phyloP scores from a whole-genome alignment of 2,888 invertebrate species.

The Coelinius sp. region DNA sequence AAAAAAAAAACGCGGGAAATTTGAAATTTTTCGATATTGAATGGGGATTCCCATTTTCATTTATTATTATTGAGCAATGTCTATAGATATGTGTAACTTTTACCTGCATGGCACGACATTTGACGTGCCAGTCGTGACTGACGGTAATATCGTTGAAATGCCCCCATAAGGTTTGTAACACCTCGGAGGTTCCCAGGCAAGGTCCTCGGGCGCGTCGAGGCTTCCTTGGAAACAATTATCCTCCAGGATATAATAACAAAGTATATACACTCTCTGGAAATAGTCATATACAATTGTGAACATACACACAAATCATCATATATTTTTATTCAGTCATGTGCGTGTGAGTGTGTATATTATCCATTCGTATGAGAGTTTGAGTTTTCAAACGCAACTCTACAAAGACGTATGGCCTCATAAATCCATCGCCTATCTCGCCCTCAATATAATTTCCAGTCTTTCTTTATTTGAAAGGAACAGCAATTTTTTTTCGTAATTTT shows the following conservation, averaged over 20 bases:
- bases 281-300: slow-evolving; percentile 51
- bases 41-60: background rate
- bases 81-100: background rate
- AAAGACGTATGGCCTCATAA: slow-evolving; percentile 66
- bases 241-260: slow-evolving; percentile 63
- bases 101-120: slow-evolving; percentile 31
- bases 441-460: slow-evolving; percentile 31
- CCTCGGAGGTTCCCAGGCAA: slow-evolving; percentile 64
- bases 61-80: slow-evolving; percentile 16
- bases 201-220: slow-evolving; percentile 59
- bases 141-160: slow-evolving; percentile 57
- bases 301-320: slow-evolving; percentile 37
- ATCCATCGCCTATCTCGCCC: slow-evolving; percentile 60
- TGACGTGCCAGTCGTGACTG: slow-evolving; percentile 55
- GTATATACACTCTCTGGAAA: slow-evolving; percentile 48
- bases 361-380: slow-evolving; percentile 28
- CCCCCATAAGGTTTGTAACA: slow-evolving; percentile 58
- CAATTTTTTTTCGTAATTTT: background rate
- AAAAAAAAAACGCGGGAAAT: too few species aligned
- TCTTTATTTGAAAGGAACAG: too few species aligned
- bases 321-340: slow-evolving; percentile 38
- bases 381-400: slow-evolving; percentile 30
- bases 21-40: too few species aligned
- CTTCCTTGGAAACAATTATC: slow-evolving; percentile 68
- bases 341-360: slow-evolving; percentile 9